These are phyloP conservation scores for Ivindomyrus marchei DNA, from an alignment of 2,113 vertebrate genomes.

Conservation along the genomic window DNA sequence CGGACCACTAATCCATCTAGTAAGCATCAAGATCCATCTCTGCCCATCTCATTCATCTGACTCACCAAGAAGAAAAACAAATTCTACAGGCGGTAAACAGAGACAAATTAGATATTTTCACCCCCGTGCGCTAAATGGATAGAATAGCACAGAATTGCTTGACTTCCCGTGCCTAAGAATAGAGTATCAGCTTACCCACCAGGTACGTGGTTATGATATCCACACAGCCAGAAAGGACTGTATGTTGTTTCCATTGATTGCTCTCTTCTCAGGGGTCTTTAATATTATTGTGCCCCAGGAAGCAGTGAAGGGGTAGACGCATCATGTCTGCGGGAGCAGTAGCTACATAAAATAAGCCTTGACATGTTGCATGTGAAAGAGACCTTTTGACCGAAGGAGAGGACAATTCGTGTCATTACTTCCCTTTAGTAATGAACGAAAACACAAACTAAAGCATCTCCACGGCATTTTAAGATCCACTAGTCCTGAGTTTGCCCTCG, in stretches of 20 bases:
- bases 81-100: not conserved
- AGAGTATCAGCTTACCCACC: not conserved
- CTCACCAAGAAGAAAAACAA: not conserved
- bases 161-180: not conserved
- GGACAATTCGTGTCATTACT: not conserved
- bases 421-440: not conserved
- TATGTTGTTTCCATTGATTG: conserved; percentile 7
- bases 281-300: not conserved
- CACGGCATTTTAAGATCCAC: not conserved
- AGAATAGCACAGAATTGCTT: not conserved
- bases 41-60: conserved; percentile 2
- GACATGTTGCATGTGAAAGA: not conserved
- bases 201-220: conserved; percentile 1
- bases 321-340: not conserved
- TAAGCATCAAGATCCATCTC: not conserved
- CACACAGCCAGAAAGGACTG: not conserved
- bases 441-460: not conserved
- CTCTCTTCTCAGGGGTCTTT: conserved; percentile 5
- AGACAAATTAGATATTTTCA: conserved; percentile 7
- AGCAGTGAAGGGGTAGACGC: not conserved
- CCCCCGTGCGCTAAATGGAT: not conserved
- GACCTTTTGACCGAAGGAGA: not conserved
- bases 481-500: not conserved
- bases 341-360: not conserved
- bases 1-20: not conserved